Percentiles rank a stretch among this genome's conserved stretches.
Conservation (phyloP, 2,113 vertebrate genomes). For the Sander lucioperca region DNA sequence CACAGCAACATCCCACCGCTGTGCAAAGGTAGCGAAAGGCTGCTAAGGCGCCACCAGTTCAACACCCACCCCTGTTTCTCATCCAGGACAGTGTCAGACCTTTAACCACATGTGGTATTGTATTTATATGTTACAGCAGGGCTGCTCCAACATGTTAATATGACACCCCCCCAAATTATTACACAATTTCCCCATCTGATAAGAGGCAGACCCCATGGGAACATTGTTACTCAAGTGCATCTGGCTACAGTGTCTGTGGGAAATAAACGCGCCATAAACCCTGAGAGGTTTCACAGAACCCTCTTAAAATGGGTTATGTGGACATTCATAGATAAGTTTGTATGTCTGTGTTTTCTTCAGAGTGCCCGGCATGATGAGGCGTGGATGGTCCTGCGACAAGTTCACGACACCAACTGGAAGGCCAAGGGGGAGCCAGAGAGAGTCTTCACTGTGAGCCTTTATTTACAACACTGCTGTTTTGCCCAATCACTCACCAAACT, state of each 20-base stretch:
- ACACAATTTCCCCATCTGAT: conserved; percentile 50
- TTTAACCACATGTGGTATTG: conserved; percentile 71
- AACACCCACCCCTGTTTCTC: conserved; percentile 54
- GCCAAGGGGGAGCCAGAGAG: conserved; percentile 95
- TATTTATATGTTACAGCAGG: conserved; percentile 65
- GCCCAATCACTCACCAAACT: neutral
- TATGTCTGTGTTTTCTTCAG: conserved; percentile 75
- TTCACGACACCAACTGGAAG: conserved; percentile 98
- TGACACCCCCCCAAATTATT: conserved; percentile 47
- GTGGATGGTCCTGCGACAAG: conserved; percentile 96
- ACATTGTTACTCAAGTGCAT: conserved; percentile 29
- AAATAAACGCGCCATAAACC: neutral
- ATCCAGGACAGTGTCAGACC: conserved; percentile 64
- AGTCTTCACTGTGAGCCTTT: conserved; percentile 92
- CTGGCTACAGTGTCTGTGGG: conserved; percentile 12
- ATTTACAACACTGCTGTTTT: neutral
- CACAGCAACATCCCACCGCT: conserved; percentile 65
- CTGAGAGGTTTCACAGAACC: conserved; percentile 8
- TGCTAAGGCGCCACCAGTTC: conserved; percentile 62
- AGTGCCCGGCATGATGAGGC: conserved; percentile 95
- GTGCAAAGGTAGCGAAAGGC: conserved; percentile 69
- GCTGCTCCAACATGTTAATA: conserved; percentile 35
- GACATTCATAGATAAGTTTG: neutral
- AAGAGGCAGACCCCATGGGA: conserved; percentile 52
- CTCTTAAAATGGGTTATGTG: neutral